These are phyloP conservation scores for Amiota minor DNA, from an alignment of 2,888 invertebrate species.

Conservation along the genomic window DNA sequence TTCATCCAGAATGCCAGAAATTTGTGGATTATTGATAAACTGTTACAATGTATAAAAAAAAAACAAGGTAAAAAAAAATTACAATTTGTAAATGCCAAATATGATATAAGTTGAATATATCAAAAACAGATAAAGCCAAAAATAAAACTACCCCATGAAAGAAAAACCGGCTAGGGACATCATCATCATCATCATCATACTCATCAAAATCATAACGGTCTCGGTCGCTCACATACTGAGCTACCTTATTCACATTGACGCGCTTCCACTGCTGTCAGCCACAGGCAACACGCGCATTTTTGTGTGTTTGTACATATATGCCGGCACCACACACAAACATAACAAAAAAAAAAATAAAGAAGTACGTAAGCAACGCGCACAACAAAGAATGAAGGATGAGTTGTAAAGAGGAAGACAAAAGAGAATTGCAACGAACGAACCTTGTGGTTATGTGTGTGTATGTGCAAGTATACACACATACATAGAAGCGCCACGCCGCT, in stretches of 20 bases:
- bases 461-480: no score
- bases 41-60: conserved; percentile 36
- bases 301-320: not conserved
- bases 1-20: conserved; percentile 85
- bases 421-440: conserved; percentile 38
- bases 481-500: conserved; percentile 41
- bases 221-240: no score
- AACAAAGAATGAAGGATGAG: not conserved
- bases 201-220: not conserved
- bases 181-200: not conserved
- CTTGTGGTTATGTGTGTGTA: conserved; percentile 28
- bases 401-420: not conserved
- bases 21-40: conserved; percentile 90
- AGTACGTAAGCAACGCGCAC: not conserved
- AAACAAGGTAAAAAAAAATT: conserved; percentile 22
- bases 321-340: not conserved
- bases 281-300: not conserved
- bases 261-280: no score
- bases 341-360: not conserved
- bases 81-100: conserved; percentile 1
- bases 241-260: no score
- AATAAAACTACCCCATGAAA: conserved; percentile 4
- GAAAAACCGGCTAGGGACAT: not conserved
- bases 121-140: conserved; percentile 25
- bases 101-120: no score